A percentile compares a stretch with the other conserved stretches of the same genome.
Evolutionary conservation across 2,113 vertebrate species (phyloP).

Genomic region (Saccopteryx bilineata): DNA sequence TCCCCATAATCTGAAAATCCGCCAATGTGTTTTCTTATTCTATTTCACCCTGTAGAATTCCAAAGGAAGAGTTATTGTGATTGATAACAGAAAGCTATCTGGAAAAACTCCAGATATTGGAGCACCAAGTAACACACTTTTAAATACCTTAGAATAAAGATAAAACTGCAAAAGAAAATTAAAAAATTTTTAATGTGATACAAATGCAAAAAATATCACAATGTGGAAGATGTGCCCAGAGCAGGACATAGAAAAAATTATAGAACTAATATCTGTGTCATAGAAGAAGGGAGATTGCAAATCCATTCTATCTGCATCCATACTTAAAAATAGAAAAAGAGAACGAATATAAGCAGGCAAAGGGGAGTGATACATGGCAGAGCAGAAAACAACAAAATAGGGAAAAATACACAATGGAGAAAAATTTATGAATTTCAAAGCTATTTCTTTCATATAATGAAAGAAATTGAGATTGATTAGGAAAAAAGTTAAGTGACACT

Average conservation of each 20-base stretch:
- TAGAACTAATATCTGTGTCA: background rate
- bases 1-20: background rate
- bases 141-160: background rate
- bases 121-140: background rate
- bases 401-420: background rate
- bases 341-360: background rate
- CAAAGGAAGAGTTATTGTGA: background rate
- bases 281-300: background rate
- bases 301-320: background rate
- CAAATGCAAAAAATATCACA: background rate
- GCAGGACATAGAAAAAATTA: background rate
- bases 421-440: background rate
- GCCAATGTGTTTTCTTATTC: background rate
- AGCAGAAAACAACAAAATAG: background rate
- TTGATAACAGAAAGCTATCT: background rate
- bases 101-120: background rate
- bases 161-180: background rate
- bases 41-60: background rate
- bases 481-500: background rate
- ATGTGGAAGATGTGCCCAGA: background rate
- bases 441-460: background rate
- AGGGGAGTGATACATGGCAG: background rate
- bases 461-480: background rate
- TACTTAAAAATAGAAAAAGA: background rate
- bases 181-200: background rate